Conservation (phyloP, 1,140 invertebrate genomes). For the Leguminivora glycinivorella region DNA sequence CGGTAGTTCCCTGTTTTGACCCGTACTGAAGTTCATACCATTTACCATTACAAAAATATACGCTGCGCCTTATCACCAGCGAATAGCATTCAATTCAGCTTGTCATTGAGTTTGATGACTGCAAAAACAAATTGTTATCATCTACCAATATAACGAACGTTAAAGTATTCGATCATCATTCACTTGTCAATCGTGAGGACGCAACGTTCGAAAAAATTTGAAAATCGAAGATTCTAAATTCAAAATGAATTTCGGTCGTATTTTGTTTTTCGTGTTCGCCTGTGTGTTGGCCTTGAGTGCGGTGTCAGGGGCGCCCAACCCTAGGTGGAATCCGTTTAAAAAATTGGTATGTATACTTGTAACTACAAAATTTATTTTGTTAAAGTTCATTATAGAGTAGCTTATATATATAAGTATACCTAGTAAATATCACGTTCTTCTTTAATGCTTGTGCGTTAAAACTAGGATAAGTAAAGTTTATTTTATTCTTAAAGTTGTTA, state of each 20-base stretch:
- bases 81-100: not conserved
- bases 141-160: not conserved
- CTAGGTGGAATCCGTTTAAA: constrained; percentile 33
- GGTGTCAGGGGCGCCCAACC: constrained; percentile 29
- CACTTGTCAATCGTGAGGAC: not conserved
- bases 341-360: constrained; percentile 28
- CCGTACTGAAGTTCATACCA: not conserved
- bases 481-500: too few species aligned
- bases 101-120: not conserved
- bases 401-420: too few species aligned
- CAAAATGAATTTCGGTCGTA: constrained; percentile 19
- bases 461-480: too few species aligned
- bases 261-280: constrained; percentile 33
- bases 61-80: not conserved
- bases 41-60: not conserved
- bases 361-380: not conserved
- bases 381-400: not conserved
- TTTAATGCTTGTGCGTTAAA: too few species aligned
- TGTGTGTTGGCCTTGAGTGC: constrained; percentile 34
- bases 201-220: not conserved
- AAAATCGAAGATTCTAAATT: constrained; percentile 17
- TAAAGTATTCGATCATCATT: constrained; percentile 18
- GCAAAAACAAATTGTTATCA: not conserved
- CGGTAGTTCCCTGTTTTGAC: constrained; percentile 19
- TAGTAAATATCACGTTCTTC: too few species aligned